Evolutionary conservation across 1,140 invertebrate genomes (phyloP).

Genomic region (Prorops nasuta): DNA sequence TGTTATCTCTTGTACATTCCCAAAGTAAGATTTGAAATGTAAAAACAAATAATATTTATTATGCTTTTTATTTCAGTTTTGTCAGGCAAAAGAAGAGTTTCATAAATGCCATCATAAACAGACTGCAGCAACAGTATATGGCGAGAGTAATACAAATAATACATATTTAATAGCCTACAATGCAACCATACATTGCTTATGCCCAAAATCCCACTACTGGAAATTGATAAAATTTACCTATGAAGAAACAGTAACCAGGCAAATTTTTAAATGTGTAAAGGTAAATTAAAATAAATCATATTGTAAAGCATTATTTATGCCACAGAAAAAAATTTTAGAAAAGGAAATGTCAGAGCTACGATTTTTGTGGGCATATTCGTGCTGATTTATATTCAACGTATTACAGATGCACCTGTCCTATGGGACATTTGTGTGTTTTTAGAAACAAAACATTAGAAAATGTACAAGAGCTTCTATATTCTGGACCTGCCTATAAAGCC

Average conservation of each 20-base stretch:
- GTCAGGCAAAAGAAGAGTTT: constrained; percentile 23
- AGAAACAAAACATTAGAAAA: constrained; percentile 47
- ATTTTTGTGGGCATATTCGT: constrained; percentile 56
- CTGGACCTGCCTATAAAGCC: constrained; percentile 59
- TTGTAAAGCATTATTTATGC: constrained; percentile 4
- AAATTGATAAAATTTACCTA: constrained; percentile 40
- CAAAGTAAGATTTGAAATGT: constrained; percentile 1
- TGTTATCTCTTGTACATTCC: not conserved
- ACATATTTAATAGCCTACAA: constrained; percentile 32
- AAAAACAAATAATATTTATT: constrained; percentile 12
- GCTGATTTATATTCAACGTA: constrained; percentile 61
- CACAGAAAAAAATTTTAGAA: constrained; percentile 42
- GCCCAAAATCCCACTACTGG: constrained; percentile 41
- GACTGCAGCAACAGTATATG: constrained; percentile 31
- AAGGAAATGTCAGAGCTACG: constrained; percentile 46
- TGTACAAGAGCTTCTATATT: constrained; percentile 61
- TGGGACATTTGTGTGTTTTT: constrained; percentile 60
- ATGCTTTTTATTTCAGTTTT: constrained; percentile 41
- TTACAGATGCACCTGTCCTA: constrained; percentile 64
- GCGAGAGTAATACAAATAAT: constrained; percentile 30
- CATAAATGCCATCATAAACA: constrained; percentile 31
- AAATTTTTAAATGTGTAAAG: constrained; percentile 45
- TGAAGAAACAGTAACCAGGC: constrained; percentile 25
- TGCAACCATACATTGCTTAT: constrained; percentile 35
- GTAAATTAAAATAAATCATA: constrained; percentile 21